Conservation (phyloP, 1,140 invertebrate genomes). For the Callitettix versicolor region DNA sequence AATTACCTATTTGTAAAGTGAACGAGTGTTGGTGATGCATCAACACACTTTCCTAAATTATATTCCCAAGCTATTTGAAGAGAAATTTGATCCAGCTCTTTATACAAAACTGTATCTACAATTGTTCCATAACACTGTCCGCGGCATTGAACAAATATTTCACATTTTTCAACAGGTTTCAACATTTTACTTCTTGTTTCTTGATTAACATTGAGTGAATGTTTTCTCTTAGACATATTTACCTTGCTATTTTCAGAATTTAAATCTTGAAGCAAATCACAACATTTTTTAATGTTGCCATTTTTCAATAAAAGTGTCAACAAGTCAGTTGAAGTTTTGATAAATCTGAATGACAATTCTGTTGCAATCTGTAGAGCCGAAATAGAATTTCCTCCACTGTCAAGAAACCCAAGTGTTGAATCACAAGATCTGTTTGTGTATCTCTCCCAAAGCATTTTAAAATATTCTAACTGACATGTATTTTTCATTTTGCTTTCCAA, state of each 20-base stretch:
- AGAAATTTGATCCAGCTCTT: no score
- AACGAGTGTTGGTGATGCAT: constrained; percentile 51
- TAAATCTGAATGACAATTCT: constrained; percentile 25
- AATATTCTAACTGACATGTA: constrained; percentile 7
- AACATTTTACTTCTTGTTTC: no score
- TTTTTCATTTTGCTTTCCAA: neutral
- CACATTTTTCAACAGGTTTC: no score
- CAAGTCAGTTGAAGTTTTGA: constrained; percentile 1
- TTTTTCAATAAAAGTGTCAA: constrained; percentile 7
- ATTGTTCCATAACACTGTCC: no score
- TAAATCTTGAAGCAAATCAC: constrained; percentile 18
- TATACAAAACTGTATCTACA: no score
- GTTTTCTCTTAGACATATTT: no score
- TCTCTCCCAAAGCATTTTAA: constrained; percentile 31
- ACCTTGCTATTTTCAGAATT: no score
- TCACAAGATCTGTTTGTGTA: constrained; percentile 21
- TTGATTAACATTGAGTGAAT: no score
- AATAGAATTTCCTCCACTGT: constrained; percentile 36
- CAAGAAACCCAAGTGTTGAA: constrained; percentile 22
- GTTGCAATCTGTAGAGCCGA: constrained; percentile 32
- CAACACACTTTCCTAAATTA: constrained; percentile 59
- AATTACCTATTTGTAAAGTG: constrained; percentile 30
- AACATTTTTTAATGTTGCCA: neutral
- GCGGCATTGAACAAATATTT: no score
- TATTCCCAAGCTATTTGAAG: constrained; percentile 38